phyloP scores from a whole-genome alignment of 1,140 invertebrate species.

The Drosophila nasuta region DNA sequence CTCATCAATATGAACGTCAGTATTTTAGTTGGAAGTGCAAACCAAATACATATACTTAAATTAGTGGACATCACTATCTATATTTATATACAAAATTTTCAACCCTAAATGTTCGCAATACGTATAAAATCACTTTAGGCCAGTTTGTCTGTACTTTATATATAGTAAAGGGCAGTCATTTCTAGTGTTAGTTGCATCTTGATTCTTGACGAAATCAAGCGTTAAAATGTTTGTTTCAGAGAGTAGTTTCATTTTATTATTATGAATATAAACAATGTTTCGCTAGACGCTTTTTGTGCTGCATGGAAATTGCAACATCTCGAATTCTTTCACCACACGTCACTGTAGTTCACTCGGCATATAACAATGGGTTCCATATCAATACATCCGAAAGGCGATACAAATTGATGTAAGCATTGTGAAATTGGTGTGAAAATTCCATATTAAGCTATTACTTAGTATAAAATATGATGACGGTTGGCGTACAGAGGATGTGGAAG shows the following conservation, averaged over 20 bases:
- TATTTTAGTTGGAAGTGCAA: too few species aligned
- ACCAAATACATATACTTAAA: too few species aligned
- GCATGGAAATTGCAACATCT: not conserved
- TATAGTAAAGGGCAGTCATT: too few species aligned
- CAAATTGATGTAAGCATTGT: not conserved
- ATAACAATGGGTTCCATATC: not conserved
- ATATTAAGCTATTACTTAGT: conserved; percentile 11
- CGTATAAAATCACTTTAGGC: too few species aligned
- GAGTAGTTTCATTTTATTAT: not conserved
- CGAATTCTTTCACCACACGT: not conserved
- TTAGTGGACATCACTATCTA: too few species aligned
- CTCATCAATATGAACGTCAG: too few species aligned
- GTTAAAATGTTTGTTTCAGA: not conserved
- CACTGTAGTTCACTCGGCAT: not conserved
- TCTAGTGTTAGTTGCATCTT: too few species aligned
- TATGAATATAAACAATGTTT: not conserved
- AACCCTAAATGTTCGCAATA: too few species aligned
- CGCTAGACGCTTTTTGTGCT: conserved; percentile 3
- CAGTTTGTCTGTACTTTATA: too few species aligned
- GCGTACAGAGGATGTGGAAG: conserved; percentile 43
- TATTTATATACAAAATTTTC: too few species aligned
- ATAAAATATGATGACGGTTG: conserved; percentile 28
- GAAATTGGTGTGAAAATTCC: not conserved
- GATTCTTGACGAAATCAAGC: too few species aligned
- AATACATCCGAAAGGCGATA: not conserved